Conservation (phyloP, 2,113 vertebrate species). For the Machaerirhynchus nigripectus region DNA sequence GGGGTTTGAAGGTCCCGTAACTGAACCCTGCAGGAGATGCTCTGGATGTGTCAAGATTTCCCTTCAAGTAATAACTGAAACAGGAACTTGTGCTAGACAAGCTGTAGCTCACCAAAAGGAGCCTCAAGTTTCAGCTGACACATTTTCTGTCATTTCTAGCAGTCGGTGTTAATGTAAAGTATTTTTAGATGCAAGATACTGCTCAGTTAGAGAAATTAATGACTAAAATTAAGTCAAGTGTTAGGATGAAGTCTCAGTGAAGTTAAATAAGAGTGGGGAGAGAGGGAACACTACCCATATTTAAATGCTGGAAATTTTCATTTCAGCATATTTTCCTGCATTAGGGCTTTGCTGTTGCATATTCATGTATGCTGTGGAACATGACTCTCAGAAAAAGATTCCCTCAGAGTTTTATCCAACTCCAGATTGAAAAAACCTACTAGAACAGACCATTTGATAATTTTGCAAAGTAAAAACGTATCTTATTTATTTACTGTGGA, state of each 20-base stretch:
- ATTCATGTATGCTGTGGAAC: neutral
- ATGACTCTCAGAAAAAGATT: neutral
- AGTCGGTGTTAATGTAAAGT: neutral
- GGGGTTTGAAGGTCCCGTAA: neutral
- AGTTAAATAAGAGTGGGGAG: neutral
- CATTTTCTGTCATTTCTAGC: neutral
- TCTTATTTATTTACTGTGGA: too few relatives aligned
- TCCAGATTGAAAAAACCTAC: neutral
- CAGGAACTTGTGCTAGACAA: rapidly evolving
- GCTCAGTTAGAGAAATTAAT: neutral
- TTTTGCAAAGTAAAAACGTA: neutral
- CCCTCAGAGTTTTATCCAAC: neutral
- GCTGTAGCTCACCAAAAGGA: neutral
- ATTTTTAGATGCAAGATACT: neutral
- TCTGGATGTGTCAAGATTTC: rapidly evolving
- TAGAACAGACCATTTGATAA: neutral
- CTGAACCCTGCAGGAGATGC: neutral
- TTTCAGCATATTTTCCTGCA: neutral
- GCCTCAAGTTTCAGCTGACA: neutral
- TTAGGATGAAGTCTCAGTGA: neutral
- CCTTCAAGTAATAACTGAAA: neutral
- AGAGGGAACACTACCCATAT: neutral
- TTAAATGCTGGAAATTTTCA: neutral
- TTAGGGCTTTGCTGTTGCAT: neutral
- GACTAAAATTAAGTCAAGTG: neutral